These are phyloP conservation scores for Ceratina calcarata DNA, from an alignment of 1,140 invertebrate genomes.

Conservation along the genomic window DNA sequence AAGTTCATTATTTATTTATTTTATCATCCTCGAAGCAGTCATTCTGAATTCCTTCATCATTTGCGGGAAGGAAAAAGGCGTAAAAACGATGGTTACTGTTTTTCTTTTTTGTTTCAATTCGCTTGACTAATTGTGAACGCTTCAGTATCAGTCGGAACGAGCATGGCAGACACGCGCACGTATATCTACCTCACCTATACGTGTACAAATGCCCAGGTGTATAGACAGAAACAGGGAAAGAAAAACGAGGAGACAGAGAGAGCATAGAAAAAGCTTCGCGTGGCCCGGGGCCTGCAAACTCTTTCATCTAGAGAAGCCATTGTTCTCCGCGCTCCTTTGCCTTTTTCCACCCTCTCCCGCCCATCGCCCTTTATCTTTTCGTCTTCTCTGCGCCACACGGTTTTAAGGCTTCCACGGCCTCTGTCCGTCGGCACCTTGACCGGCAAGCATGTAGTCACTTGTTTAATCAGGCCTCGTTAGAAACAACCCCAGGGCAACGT, in stretches of 20 bases:
- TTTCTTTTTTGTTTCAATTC: slow-evolving; percentile 49
- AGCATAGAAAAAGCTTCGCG: slow-evolving; percentile 26
- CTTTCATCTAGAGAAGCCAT: slow-evolving; percentile 54
- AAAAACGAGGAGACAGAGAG: slow-evolving; percentile 26
- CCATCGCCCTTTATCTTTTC: neutral
- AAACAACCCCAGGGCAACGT: slow-evolving; percentile 36
- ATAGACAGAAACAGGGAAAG: neutral
- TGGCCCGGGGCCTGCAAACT: slow-evolving; percentile 52
- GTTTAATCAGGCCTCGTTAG: slow-evolving; percentile 64
- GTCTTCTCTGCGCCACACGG: neutral
- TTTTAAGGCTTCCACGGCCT: slow-evolving; percentile 29
- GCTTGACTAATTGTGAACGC: slow-evolving; percentile 47
- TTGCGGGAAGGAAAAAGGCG: slow-evolving; percentile 4
- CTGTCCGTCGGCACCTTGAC: slow-evolving; percentile 46
- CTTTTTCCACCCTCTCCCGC: neutral
- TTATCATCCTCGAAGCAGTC: neutral
- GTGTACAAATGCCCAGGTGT: neutral
- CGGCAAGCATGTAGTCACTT: slow-evolving; percentile 43
- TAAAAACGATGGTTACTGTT: slow-evolving; percentile 52
- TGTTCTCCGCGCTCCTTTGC: slow-evolving; percentile 47
- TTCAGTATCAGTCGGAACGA: slow-evolving; percentile 24
- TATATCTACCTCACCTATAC: neutral
- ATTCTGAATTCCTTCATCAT: slow-evolving; percentile 2
- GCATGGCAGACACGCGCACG: neutral
- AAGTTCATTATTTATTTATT: too few species aligned